Conservation (phyloP, 2,113 vertebrate species). For the Uropsilus gracilis region DNA sequence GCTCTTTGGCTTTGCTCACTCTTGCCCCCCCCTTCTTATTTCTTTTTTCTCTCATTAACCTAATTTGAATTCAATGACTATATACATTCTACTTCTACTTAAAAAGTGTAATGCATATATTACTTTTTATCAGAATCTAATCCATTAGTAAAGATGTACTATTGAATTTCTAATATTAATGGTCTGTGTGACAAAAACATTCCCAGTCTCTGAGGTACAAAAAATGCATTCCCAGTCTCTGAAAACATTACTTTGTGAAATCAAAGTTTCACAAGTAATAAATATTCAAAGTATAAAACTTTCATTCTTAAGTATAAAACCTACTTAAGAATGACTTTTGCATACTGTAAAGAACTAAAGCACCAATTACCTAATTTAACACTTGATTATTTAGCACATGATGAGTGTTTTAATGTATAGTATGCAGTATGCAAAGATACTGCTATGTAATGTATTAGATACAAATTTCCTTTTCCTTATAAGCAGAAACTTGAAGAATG, state of each 20-base stretch:
- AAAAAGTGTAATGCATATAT: not conserved
- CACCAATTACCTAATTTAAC: not conserved
- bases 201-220: not conserved
- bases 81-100: not conserved
- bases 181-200: not conserved
- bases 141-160: not conserved
- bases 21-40: not conserved
- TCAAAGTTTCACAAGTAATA: not conserved
- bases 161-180: not conserved
- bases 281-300: not conserved
- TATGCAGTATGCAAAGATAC: not conserved
- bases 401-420: not conserved
- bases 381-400: not conserved
- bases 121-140: not conserved
- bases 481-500: not conserved
- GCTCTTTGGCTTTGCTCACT: not conserved
- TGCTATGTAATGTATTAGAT: not conserved
- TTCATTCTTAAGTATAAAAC: no score
- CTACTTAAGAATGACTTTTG: not conserved
- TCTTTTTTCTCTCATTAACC: not conserved
- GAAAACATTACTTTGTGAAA: not conserved
- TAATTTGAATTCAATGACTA: not conserved
- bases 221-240: not conserved
- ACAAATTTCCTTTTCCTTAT: not conserved
- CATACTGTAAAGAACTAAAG: not conserved